Evolutionary conservation across 2,113 vertebrate genomes (phyloP).

Genomic region (Paramisgurnus dabryanus): DNA sequence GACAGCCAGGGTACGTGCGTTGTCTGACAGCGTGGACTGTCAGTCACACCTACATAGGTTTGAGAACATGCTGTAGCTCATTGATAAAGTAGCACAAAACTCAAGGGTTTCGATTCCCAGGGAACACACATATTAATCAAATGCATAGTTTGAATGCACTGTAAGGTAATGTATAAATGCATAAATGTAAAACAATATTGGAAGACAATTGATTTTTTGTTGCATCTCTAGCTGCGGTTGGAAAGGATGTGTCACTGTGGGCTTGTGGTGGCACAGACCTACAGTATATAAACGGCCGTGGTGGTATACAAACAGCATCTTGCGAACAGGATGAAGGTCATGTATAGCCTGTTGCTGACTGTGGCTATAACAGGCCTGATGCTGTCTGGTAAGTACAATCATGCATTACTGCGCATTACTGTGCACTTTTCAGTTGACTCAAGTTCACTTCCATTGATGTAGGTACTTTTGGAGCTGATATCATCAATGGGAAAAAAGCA

Average conservation of each 20-base stretch:
- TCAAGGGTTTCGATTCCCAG: too few species aligned
- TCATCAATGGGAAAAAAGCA: conserved; percentile 52
- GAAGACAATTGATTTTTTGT: neutral
- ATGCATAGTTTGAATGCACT: too few species aligned
- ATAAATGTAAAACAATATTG: too few species aligned
- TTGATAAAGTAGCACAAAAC: too few species aligned
- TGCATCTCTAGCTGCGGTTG: neutral
- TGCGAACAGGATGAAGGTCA: conserved; percentile 11
- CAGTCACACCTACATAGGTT: too few species aligned
- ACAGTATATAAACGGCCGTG: conserved; percentile 1
- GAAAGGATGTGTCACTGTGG: neutral
- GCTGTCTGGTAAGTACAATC: conserved; percentile 17
- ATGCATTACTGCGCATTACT: neutral
- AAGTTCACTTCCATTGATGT: neutral
- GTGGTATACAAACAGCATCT: neutral
- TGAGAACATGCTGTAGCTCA: too few species aligned
- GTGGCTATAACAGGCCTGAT: conserved; percentile 10
- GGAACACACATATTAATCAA: too few species aligned
- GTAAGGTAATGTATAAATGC: too few species aligned
- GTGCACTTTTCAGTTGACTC: neutral
- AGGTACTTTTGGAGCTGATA: conserved; percentile 45
- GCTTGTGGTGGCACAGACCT: neutral
- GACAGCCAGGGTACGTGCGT: too few species aligned
- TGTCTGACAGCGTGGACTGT: too few species aligned
- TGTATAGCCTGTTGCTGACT: conserved; percentile 18